Conservation (phyloP, 1,140 invertebrate genomes). For the Drosophila littoralis region DNA sequence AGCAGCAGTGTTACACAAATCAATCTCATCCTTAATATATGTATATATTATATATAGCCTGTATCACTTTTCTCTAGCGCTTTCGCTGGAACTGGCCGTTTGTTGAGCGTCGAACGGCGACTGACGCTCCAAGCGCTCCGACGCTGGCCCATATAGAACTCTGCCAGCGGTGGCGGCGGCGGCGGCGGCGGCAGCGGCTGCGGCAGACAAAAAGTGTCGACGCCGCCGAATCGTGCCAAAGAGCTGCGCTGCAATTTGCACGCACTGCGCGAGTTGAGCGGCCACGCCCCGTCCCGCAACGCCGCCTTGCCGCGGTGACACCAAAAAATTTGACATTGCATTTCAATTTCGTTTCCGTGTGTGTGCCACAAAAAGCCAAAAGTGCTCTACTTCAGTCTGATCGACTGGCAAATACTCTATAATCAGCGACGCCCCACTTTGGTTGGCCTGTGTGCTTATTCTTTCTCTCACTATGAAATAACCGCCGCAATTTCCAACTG, state of each 20-base stretch:
- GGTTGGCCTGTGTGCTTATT: too few species aligned
- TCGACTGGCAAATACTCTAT: background rate
- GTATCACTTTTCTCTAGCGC: background rate
- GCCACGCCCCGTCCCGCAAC: background rate
- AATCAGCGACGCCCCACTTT: background rate
- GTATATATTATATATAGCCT: background rate
- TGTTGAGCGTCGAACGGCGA: conserved; percentile 50
- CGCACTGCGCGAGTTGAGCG: conserved; percentile 45
- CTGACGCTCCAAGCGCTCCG: conserved; percentile 48
- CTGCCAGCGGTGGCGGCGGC: conserved; percentile 27
- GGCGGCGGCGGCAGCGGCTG: background rate
- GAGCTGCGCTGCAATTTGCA: conserved; percentile 56
- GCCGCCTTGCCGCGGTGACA: background rate
- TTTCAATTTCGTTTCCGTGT: conserved; percentile 58
- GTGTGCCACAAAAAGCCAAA: conserved; percentile 52
- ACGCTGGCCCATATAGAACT: conserved; percentile 74
- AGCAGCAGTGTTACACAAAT: conserved; percentile 52
- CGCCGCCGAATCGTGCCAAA: conserved; percentile 62
- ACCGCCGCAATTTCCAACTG: too few species aligned
- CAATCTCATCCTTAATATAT: conserved; percentile 48
- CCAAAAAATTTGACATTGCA: conserved; percentile 16
- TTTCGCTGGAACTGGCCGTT: conserved; percentile 36
- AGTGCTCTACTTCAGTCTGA: background rate
- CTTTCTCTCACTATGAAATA: too few species aligned
- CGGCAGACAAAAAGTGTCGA: conserved; percentile 17